A percentile compares a stretch with the other conserved stretches of the same genome.
These are phyloP conservation scores for Phrynocephalus guinanensis DNA, from an alignment of 2,797 vertebrate species.

Conservation along the genomic window DNA sequence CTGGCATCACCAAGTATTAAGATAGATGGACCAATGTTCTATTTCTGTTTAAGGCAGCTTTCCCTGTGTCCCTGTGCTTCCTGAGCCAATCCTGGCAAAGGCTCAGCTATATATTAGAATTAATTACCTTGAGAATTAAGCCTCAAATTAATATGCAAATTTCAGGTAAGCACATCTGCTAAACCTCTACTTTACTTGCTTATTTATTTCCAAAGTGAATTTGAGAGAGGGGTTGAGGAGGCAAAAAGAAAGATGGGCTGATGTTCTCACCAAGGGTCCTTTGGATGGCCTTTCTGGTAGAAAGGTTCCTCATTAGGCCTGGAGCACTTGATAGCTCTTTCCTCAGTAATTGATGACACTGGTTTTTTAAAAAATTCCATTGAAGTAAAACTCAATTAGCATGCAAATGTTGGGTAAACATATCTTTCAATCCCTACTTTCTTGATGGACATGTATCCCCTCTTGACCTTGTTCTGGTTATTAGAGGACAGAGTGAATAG, in stretches of 20 bases:
- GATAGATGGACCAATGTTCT: background rate
- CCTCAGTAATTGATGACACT: slow-evolving; percentile 22
- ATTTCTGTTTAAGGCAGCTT: too few relatives aligned
- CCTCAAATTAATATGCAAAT: slow-evolving; percentile 34
- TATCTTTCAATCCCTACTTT: slow-evolving; percentile 5
- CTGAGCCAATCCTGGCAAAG: background rate
- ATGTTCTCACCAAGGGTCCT: slow-evolving; percentile 16
- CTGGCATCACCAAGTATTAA: background rate
- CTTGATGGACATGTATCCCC: slow-evolving; percentile 20
- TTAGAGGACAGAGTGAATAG: slow-evolving; percentile 17
- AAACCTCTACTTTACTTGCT: slow-evolving; percentile 18
- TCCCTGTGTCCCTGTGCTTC: background rate
- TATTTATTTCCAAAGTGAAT: background rate
- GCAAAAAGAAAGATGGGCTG: background rate
- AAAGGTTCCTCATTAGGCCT: slow-evolving; percentile 3
- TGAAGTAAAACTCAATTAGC: slow-evolving; percentile 31
- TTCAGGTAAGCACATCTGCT: slow-evolving; percentile 22
- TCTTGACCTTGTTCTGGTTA: slow-evolving; percentile 6
- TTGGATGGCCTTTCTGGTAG: background rate
- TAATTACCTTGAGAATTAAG: slow-evolving; percentile 21
- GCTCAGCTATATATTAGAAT: slow-evolving; percentile 20
- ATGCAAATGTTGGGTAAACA: slow-evolving; percentile 26
- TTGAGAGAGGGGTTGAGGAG: background rate
- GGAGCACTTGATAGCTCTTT: background rate
- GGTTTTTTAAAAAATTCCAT: slow-evolving; percentile 8